Evolutionary conservation across 2,113 vertebrate species (phyloP), one percentile per base, ranked within the genome.

Genomic region (Cairina moschata): DNA sequence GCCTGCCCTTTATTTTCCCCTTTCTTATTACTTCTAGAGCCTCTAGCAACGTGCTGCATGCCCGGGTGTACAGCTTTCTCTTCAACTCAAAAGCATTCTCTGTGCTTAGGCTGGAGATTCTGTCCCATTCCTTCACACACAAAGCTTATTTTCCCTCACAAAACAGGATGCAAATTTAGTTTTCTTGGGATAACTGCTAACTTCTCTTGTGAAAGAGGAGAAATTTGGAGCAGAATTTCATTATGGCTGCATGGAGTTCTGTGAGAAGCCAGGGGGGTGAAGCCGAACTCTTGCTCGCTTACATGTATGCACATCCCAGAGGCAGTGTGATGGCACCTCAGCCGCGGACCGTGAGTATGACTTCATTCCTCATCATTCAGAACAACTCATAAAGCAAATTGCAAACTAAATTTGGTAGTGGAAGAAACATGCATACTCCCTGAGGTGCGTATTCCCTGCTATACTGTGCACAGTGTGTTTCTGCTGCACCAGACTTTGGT

Each of bases 381-480:
- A 63, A 34, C 22, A 58, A 38, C 18, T 80, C 20, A 2, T 9
- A 72, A 17, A 46, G 11, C 16, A 87, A 79, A 69, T 32, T 60
- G 2, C 36, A 58, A 2, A 31, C 69, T 68, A 34, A 42, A 52
- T 79, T 72, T 34, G 34, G 7, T 72, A 34, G 22, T 54, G 20
- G 32, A 72, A 68, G 42, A 69, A 36, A 67, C 38, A 31, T 3
- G 1, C 17, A 4, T 32, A 21, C 12, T 67, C 0, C 0, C 25
- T 2, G 2, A 40, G 17, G 17, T 25, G 3, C 29, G 29, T 85
- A 5, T 50, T 71, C 62, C 23, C 95, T 91, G 17, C 29, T 83
- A 0, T 40, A 4, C 23, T 67, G 6, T 21, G 18, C 4, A 6
- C 5, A 23, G 8, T 25, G n/a, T 58, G 14, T 5, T 48, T 48